These are phyloP conservation scores for Pseudomyrmex concolor DNA, from an alignment of 1,140 invertebrate genomes.

Conservation along the genomic window DNA sequence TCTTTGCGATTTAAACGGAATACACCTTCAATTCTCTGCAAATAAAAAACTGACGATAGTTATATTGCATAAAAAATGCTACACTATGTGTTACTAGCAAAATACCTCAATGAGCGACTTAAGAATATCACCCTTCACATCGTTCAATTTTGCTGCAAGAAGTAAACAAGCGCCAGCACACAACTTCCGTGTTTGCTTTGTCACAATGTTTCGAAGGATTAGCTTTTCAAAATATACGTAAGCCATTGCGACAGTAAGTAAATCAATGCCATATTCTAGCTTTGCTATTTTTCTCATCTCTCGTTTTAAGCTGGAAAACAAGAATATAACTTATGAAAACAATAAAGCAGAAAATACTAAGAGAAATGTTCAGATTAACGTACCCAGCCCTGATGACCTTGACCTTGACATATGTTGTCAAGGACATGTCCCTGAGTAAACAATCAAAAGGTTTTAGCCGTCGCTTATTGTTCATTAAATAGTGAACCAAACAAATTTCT, in stretches of 20 bases:
- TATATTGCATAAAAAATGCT: constrained; percentile 32
- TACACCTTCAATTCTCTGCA: constrained; percentile 94
- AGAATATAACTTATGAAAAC: constrained; percentile 44
- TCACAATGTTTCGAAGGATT: constrained; percentile 95
- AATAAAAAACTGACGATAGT: constrained; percentile 63
- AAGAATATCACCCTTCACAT: constrained; percentile 95
- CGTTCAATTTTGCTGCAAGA: constrained; percentile 97
- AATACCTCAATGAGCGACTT: constrained; percentile 94
- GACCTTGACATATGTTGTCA: too few species aligned
- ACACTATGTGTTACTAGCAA: constrained; percentile 30
- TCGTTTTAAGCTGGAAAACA: constrained; percentile 92
- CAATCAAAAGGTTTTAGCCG: too few species aligned
- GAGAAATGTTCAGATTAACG: too few species aligned
- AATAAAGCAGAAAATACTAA: background rate
- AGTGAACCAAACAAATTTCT: too few species aligned
- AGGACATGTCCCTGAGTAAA: too few species aligned
- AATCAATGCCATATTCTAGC: constrained; percentile 93
- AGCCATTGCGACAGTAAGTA: constrained; percentile 96
- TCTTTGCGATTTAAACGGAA: constrained; percentile 97
- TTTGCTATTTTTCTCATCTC: constrained; percentile 98
- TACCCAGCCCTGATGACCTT: too few species aligned
- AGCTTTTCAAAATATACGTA: constrained; percentile 99
- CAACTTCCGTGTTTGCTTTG: constrained; percentile 97
- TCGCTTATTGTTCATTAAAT: too few species aligned
- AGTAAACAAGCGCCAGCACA: constrained; percentile 97